These are phyloP conservation scores for Leptodirus hochenwartii DNA, from an alignment of 2,888 invertebrate genomes.

Conservation along the genomic window DNA sequence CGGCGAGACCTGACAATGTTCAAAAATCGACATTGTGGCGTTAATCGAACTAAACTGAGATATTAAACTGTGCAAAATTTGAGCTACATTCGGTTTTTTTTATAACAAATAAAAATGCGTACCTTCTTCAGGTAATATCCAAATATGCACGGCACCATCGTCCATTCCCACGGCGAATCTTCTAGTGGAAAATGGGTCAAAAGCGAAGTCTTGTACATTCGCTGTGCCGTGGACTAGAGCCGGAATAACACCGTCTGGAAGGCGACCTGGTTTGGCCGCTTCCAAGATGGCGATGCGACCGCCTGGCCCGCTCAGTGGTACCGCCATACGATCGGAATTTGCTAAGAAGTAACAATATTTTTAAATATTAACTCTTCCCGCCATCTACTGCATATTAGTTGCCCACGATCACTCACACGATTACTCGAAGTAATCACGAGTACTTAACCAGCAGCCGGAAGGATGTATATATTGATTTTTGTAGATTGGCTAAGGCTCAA, in stretches of 20 bases:
- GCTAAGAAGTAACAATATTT: constrained; percentile 30
- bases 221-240: constrained; percentile 84
- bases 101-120: too few relatives aligned
- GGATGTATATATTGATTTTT: too few relatives aligned
- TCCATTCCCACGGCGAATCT: constrained; percentile 78
- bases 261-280: constrained; percentile 53
- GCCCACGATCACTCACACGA: too few relatives aligned
- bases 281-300: constrained; percentile 80
- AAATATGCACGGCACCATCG: constrained; percentile 41
- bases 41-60: neutral
- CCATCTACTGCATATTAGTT: too few relatives aligned
- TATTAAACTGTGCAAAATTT: neutral
- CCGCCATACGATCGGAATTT: constrained; percentile 72
- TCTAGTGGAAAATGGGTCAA: constrained; percentile 78
- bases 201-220: constrained; percentile 80
- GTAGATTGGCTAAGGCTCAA: neutral
- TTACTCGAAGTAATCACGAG: too few relatives aligned
- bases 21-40: neutral
- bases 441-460: neutral
- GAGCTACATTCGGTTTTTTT: neutral
- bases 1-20: constrained; percentile 24
- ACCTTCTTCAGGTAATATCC: constrained; percentile 27
- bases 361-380: too few relatives aligned
- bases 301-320: constrained; percentile 79
- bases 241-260: constrained; percentile 65